A percentile compares a stretch with the other conserved stretches of the same genome.
Evolutionary conservation across 2,888 invertebrate species (phyloP).

Genomic region (Drosophila kanekoi): DNA sequence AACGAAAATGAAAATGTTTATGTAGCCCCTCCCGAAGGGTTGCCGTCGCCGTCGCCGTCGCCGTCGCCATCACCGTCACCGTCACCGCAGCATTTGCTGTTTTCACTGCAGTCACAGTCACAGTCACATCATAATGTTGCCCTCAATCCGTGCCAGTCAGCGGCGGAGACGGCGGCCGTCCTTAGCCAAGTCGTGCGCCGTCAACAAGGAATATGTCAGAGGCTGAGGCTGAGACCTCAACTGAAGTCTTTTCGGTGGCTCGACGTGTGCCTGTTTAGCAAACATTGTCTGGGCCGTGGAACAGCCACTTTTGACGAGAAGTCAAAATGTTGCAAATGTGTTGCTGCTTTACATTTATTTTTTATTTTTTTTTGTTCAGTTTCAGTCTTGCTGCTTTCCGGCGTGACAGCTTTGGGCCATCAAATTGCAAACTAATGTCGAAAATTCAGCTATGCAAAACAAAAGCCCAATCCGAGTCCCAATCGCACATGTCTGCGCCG

Average conservation of each 20-base stretch:
- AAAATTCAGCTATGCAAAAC: constrained; percentile 61
- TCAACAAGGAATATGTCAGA: constrained; percentile 81
- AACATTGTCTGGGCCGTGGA: constrained; percentile 59
- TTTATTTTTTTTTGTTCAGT: background rate
- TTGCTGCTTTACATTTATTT: constrained; percentile 51
- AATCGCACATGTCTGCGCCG: constrained; percentile 57
- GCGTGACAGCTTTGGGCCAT: constrained; percentile 83
- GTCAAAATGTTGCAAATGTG: constrained; percentile 73
- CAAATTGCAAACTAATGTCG: constrained; percentile 77
- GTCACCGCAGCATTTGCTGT: background rate
- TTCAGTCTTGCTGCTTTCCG: constrained; percentile 39
- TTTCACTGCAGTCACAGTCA: constrained; percentile 40
- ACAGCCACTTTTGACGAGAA: constrained; percentile 69
- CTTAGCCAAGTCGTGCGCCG: constrained; percentile 73
- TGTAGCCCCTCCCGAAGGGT: constrained; percentile 75
- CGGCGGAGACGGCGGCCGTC: constrained; percentile 48
- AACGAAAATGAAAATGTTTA: constrained; percentile 73
- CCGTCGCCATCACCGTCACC: constrained; percentile 7
- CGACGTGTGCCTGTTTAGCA: constrained; percentile 79
- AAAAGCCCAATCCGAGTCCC: constrained; percentile 25
- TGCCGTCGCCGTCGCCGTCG: constrained; percentile 38
- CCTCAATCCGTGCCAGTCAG: constrained; percentile 70
- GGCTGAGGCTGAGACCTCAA: constrained; percentile 53
- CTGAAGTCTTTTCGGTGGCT: constrained; percentile 50
- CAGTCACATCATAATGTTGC: constrained; percentile 79